Percentiles rank a stretch among this genome's conserved stretches.
Conservation (phyloP, 2,888 invertebrate species). For the Azorinus chamasolen region DNA sequence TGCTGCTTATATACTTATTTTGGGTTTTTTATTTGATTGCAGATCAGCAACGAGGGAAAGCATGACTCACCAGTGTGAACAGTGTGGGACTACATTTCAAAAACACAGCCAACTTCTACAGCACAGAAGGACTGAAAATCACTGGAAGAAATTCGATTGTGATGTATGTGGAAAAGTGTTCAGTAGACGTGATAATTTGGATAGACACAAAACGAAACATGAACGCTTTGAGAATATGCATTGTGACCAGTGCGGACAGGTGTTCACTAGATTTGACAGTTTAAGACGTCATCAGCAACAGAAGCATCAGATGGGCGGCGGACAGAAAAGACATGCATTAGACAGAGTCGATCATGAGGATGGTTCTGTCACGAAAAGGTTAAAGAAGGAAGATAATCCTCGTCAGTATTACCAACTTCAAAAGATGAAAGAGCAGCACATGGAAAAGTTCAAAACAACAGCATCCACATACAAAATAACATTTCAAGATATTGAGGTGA, state of each 20-base stretch:
- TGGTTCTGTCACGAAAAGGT: background rate
- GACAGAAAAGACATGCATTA: slow-evolving; percentile 3
- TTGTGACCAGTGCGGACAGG: slow-evolving; percentile 13
- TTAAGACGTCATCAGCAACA: background rate
- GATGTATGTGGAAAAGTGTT: slow-evolving; percentile 6
- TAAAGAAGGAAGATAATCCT: slow-evolving; percentile 19
- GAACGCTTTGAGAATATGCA: background rate
- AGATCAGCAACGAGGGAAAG: no score
- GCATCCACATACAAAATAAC: slow-evolving; percentile 21
- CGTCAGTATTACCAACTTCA: slow-evolving; percentile 6
- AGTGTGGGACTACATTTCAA: slow-evolving; percentile 8
- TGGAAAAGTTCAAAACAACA: slow-evolving; percentile 32
- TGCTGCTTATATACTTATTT: no score
- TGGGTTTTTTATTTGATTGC: no score
- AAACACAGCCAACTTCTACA: slow-evolving; percentile 17
- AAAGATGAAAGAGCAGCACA: slow-evolving; percentile 29
- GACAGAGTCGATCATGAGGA: background rate
- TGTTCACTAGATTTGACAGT: slow-evolving; percentile 7
- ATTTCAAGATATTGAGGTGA: slow-evolving; percentile 31
- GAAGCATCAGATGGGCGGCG: slow-evolving; percentile 12
- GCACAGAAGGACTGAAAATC: slow-evolving; percentile 22
- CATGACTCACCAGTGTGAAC: slow-evolving; percentile 14
- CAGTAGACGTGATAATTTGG: slow-evolving; percentile 15
- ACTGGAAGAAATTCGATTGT: slow-evolving; percentile 22
- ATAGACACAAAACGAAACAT: slow-evolving; percentile 24